Conservation (phyloP, 2,888 invertebrate genomes). For the Nebria brevicollis region DNA sequence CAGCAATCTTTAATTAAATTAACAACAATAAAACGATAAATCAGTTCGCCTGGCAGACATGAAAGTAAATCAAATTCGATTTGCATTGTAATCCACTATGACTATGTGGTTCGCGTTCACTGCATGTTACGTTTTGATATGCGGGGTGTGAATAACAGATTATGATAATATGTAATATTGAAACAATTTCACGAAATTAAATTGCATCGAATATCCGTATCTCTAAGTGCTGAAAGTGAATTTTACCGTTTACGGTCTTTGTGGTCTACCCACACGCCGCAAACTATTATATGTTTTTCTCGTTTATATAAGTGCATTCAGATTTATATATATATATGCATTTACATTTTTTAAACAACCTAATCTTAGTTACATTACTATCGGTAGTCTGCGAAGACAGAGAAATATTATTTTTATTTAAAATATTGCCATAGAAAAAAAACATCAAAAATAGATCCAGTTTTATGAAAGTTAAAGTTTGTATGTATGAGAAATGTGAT, state of each 20-base stretch:
- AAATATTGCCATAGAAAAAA: too few relatives aligned
- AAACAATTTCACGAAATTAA: background rate
- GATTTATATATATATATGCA: background rate
- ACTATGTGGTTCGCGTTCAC: background rate
- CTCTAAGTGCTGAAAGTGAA: slow-evolving; percentile 18
- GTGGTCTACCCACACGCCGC: background rate
- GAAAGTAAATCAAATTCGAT: slow-evolving; percentile 19
- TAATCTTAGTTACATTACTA: too few relatives aligned
- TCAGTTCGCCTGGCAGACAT: slow-evolving; percentile 11
- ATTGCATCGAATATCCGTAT: slow-evolving; percentile 5
- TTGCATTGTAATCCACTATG: too few relatives aligned
- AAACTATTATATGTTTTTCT: background rate
- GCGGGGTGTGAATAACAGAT: slow-evolving; percentile 7
- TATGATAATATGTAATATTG: slow-evolving; percentile 9
- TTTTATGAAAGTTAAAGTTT: too few relatives aligned
- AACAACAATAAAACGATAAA: slow-evolving; percentile 19
- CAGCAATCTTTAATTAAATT: slow-evolving; percentile 3
- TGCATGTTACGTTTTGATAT: background rate
- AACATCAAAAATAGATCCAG: too few relatives aligned
- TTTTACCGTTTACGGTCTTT: background rate
- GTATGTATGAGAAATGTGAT: too few relatives aligned
- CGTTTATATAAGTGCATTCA: background rate
- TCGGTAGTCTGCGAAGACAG: too few relatives aligned
- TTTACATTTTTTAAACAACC: too few relatives aligned
- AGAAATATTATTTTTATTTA: too few relatives aligned